Evolutionary conservation across 2,113 vertebrate species (phyloP).

Genomic region (Meles meles): DNA sequence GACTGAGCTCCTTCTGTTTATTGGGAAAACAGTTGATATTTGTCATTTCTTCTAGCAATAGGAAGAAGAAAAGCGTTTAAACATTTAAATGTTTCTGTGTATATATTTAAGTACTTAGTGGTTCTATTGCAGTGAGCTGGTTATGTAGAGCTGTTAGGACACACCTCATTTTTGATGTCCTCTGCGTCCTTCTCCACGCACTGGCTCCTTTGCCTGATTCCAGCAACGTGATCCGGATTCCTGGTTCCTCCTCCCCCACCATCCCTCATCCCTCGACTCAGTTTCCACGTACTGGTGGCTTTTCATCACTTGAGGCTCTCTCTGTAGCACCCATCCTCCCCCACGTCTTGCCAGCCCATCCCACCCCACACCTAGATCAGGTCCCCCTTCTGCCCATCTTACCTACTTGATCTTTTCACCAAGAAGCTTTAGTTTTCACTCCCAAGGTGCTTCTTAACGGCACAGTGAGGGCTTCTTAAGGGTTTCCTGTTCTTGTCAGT

Average conservation of each 20-base stretch:
- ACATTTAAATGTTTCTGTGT: background rate
- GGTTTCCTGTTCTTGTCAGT: background rate
- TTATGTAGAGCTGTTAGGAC: background rate
- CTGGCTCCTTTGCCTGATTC: background rate
- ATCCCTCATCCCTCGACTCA: background rate
- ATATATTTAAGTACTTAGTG: background rate
- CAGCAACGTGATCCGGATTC: accelerated
- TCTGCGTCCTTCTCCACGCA: background rate
- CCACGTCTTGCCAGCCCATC: accelerated
- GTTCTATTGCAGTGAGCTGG: background rate
- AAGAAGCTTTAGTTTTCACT: background rate
- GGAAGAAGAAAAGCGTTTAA: conserved; percentile 2
- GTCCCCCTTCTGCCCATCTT: background rate
- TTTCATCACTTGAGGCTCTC: background rate
- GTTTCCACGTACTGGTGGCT: background rate
- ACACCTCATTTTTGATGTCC: background rate
- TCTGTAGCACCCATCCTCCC: background rate
- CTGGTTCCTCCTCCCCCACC: background rate
- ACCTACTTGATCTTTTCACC: background rate
- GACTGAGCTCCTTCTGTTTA: conserved; percentile 5
- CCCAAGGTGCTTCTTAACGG: background rate
- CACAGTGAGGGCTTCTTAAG: background rate
- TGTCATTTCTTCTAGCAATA: background rate
- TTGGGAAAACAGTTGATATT: background rate
- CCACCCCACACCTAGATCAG: background rate